A percentile compares a stretch with the other conserved stretches of the same genome.
phyloP scores from a whole-genome alignment of 1,140 invertebrate species.

The Atta cephalotes region DNA sequence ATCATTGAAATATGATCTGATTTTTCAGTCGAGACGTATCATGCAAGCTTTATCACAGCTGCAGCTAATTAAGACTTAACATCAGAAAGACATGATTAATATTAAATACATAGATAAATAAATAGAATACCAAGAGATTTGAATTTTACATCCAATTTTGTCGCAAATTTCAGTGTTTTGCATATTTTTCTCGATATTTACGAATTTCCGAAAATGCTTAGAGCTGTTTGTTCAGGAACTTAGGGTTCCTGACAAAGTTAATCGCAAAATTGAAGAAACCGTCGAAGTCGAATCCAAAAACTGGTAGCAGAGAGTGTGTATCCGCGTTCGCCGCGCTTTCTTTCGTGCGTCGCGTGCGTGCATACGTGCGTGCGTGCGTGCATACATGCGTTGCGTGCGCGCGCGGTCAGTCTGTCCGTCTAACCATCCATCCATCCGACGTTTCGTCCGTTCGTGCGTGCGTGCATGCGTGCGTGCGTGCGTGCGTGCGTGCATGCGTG shows the following conservation, averaged over 20 bases:
- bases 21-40: background rate
- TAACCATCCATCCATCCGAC: slow-evolving; percentile 73
- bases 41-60: background rate
- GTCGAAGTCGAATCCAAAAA: background rate
- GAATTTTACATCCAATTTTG: background rate
- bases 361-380: slow-evolving; percentile 68
- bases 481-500: slow-evolving; percentile 76
- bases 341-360: slow-evolving; percentile 69
- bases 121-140: background rate
- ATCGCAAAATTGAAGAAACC: slow-evolving; percentile 32
- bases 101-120: background rate
- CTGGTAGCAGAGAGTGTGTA: slow-evolving; percentile 30
- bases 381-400: slow-evolving; percentile 61
- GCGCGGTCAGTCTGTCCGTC: slow-evolving; percentile 65
- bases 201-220: background rate
- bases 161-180: background rate
- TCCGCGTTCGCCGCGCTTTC: slow-evolving; percentile 42
- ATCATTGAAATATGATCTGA: background rate
- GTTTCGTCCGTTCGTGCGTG: slow-evolving; percentile 67
- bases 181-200: background rate
- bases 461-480: slow-evolving; percentile 72
- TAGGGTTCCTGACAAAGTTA: slow-evolving; percentile 19
- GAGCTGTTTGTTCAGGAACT: background rate
- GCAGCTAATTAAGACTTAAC: background rate
- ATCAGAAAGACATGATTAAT: background rate